Evolutionary conservation across 2,888 invertebrate genomes (phyloP), one percentile per base, ranked within the genome.

Genomic region (Papilio elwesi): DNA sequence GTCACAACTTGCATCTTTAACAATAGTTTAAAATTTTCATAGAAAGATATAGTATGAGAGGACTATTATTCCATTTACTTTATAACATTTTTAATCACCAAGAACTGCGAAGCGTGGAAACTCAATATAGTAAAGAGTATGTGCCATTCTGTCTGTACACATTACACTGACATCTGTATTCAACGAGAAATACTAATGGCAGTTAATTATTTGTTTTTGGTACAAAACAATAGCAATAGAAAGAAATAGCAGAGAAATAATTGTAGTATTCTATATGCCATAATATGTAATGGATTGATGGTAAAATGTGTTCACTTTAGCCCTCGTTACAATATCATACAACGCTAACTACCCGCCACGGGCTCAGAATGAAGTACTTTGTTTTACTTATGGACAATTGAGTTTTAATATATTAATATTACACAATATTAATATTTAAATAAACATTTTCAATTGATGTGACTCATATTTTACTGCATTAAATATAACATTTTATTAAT

Each of bases 371-470:
- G n/a, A 59, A 43, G 59, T 43, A 59, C 59, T 59, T 59, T 59
- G 59, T 59, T 59, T 59, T 43, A 59, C 59, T 59, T n/a, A 59
- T 43, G 43, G 59, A 59, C 59, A 59, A 59, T 59, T 43, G 59
- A 59, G 59, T 59, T 59, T 59, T n/a, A n/a, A n/a, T n/a, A n/a
- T n/a, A n/a, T n/a, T n/a, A n/a, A n/a, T n/a, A n/a, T n/a, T n/a
- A n/a, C n/a, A n/a, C n/a, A n/a, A n/a, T n/a, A n/a, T n/a, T n/a
- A n/a, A n/a, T n/a, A n/a, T n/a, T n/a, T 15, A 59, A 59, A 59
- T 59, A 59, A 59, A 59, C 59, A 59, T 59, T 43, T 59, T 59
- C 59, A 59, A 59, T 12, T 43, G 59, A 59, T 59, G 43, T 59
- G 59, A 59, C 59, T 59, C n/a, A 59, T 43, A 59, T 59, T 59